Conservation (phyloP, 2,113 vertebrate genomes). For the Harpagus bidentatus region DNA sequence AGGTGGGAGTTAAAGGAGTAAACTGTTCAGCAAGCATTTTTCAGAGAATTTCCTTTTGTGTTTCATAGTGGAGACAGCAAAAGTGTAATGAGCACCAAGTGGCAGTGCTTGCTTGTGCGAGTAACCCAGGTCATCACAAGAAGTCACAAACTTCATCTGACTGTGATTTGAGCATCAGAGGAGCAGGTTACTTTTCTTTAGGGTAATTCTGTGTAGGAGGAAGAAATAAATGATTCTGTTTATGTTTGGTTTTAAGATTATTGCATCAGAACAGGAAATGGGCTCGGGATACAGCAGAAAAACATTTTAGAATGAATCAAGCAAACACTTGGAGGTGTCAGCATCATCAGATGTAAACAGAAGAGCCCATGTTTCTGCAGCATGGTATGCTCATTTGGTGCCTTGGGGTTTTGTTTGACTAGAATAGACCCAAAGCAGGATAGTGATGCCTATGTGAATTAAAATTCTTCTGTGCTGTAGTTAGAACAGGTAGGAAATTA, state of each 20-base stretch:
- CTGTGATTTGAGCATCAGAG: background rate
- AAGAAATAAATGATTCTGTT: background rate
- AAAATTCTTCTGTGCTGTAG: background rate
- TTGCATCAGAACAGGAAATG: background rate
- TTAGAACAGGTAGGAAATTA: background rate
- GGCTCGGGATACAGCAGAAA: background rate
- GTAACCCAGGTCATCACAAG: background rate
- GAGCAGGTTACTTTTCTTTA: background rate
- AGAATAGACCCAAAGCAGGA: background rate
- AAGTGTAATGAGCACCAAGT: background rate
- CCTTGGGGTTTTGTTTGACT: background rate
- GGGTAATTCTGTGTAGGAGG: background rate
- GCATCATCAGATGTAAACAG: background rate
- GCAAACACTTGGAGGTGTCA: background rate
- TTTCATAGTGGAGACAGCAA: background rate
- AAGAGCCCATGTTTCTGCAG: background rate
- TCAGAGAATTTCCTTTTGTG: background rate
- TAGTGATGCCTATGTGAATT: background rate
- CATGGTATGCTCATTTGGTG: background rate
- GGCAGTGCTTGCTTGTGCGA: background rate
- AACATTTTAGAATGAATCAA: background rate
- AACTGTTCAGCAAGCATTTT: background rate
- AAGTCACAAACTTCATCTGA: background rate
- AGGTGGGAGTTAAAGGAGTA: background rate
- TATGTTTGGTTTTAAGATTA: background rate